Percentiles rank a stretch among this genome's conserved stretches.
Evolutionary conservation across 2,113 vertebrate genomes (phyloP).

Genomic region (Poeciliopsis occidentalis): DNA sequence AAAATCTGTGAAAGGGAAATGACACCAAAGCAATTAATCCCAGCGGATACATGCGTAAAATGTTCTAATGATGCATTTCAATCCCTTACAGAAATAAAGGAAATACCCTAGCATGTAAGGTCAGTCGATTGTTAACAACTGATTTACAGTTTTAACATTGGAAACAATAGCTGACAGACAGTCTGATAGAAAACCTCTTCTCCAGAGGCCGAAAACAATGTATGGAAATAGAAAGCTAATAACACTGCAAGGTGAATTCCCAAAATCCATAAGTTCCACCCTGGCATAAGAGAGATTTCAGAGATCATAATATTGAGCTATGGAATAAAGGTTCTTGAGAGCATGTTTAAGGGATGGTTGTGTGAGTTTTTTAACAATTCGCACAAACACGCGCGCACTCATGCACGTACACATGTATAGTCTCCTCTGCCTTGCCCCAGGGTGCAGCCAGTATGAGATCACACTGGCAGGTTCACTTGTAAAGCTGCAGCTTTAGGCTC

Average conservation of each 20-base stretch:
- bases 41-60: slow-evolving; percentile 16
- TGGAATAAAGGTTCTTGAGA: slow-evolving; percentile 66
- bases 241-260: slow-evolving; percentile 41
- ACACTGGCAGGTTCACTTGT: slow-evolving; percentile 77
- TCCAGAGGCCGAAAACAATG: slow-evolving; percentile 48
- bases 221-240: slow-evolving; percentile 64
- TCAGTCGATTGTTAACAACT: neutral
- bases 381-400: slow-evolving; percentile 32
- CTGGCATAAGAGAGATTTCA: slow-evolving; percentile 52
- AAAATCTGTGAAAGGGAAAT: slow-evolving; percentile 27
- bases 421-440: slow-evolving; percentile 80
- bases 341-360: slow-evolving; percentile 70
- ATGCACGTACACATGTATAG: slow-evolving; percentile 56
- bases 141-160: slow-evolving; percentile 18
- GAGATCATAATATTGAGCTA: slow-evolving; percentile 71
- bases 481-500: slow-evolving; percentile 78
- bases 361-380: slow-evolving; percentile 69
- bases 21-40: slow-evolving; percentile 51
- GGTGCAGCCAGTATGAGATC: slow-evolving; percentile 79
- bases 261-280: slow-evolving; percentile 63
- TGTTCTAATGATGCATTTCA: neutral
- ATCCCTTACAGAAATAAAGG: slow-evolving; percentile 17
- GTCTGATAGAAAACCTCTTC: slow-evolving; percentile 23
- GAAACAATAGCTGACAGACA: slow-evolving; percentile 17
- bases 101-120: neutral